Conservation (phyloP, 2,797 vertebrate species). For the Coregonus sp. region DNA sequence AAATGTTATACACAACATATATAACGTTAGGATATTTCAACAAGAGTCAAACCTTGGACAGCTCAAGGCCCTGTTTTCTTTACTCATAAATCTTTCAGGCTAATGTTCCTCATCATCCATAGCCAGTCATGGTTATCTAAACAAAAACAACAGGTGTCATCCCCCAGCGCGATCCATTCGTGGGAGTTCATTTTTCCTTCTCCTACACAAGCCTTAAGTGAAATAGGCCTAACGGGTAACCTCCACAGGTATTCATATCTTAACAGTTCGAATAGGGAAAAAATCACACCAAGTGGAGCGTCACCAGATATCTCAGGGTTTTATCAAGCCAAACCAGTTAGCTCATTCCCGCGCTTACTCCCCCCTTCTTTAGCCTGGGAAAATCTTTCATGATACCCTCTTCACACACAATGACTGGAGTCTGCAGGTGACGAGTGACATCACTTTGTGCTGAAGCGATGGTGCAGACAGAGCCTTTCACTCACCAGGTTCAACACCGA, state of each 20-base stretch:
- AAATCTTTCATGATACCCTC: constrained; percentile 69
- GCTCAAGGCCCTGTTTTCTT: neutral
- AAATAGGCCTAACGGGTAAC: neutral
- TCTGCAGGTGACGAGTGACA: constrained; percentile 72
- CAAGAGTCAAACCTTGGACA: neutral
- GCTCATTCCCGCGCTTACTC: constrained; percentile 48
- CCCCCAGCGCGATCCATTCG: neutral
- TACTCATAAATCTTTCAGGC: neutral
- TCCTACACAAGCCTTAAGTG: neutral
- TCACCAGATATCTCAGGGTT: constrained; percentile 53
- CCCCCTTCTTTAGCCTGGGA: constrained; percentile 42
- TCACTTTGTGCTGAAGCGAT: constrained; percentile 32
- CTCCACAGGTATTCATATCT: constrained; percentile 51
- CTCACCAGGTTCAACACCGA: neutral
- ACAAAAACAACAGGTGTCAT: constrained; percentile 4
- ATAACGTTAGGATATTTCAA: neutral
- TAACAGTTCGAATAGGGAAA: constrained; percentile 46
- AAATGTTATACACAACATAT: neutral
- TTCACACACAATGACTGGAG: constrained; percentile 58
- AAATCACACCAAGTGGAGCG: constrained; percentile 12
- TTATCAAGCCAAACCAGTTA: constrained; percentile 61
- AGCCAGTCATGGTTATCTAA: neutral
- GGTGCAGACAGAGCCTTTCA: constrained; percentile 40
- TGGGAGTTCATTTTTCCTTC: constrained; percentile 23
- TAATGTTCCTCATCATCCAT: neutral